Conservation (phyloP, 2,113 vertebrate genomes). For the Myrmophylax atrothorax region DNA sequence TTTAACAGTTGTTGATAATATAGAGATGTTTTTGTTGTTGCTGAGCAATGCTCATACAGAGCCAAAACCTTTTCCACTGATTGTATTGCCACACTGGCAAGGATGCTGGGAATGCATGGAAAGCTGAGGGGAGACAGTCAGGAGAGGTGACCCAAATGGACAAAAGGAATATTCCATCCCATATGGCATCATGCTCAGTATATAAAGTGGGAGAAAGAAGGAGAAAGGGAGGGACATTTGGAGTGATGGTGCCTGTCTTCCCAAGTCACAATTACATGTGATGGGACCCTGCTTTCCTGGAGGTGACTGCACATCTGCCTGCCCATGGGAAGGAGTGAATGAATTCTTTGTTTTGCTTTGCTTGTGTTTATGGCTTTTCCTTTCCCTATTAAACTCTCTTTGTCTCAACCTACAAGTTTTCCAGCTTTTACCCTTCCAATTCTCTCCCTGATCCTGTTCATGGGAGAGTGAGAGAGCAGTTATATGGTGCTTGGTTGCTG, state of each 20-base stretch:
- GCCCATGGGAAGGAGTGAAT: neutral
- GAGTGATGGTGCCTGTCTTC: neutral
- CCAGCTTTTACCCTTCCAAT: neutral
- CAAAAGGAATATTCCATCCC: neutral
- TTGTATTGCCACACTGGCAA: rapidly evolving
- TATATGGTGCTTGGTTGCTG: neutral
- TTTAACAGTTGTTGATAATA: neutral
- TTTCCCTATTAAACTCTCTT: neutral
- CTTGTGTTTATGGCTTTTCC: neutral
- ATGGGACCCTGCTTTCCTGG: neutral
- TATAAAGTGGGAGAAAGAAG: neutral
- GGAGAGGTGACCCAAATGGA: neutral
- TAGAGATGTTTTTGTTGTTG: neutral
- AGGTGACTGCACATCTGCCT: neutral
- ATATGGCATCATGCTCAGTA: neutral
- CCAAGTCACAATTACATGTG: neutral
- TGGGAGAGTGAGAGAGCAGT: neutral
- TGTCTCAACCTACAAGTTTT: neutral
- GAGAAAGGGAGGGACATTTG: neutral
- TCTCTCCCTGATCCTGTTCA: neutral
- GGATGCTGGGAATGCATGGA: neutral
- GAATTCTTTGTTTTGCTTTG: neutral
- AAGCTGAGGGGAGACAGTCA: neutral
- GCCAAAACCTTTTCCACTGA: neutral
- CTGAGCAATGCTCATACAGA: neutral